phyloP scores from a whole-genome alignment of 1,140 invertebrate genomes.

The Drosophila baimaii region DNA sequence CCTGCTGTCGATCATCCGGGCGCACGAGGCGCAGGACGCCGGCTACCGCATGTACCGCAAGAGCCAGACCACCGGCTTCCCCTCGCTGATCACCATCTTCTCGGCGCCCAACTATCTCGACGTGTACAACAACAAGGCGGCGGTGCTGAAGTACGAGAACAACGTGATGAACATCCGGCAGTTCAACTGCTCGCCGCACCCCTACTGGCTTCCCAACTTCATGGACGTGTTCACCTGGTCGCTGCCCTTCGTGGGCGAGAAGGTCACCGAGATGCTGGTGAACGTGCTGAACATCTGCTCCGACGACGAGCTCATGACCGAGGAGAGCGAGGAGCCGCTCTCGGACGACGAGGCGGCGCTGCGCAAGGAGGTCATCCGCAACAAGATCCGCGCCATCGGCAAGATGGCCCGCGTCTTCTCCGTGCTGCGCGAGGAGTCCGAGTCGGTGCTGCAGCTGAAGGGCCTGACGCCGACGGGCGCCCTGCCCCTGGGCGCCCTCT shows the following conservation, averaged over 20 bases:
- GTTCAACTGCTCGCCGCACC: conserved; percentile 99
- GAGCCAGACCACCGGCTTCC: conserved; percentile 99
- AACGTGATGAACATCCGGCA: conserved; percentile 99
- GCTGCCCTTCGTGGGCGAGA: conserved; percentile 99
- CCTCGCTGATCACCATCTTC: conserved; percentile 99
- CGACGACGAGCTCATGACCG: conserved; percentile 99
- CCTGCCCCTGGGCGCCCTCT: conserved; percentile 97
- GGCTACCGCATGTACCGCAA: conserved; percentile 99
- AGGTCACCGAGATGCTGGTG: conserved; percentile 99
- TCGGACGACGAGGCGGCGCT: conserved; percentile 89
- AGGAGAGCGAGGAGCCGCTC: conserved; percentile 93
- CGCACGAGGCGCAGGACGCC: conserved; percentile 99
- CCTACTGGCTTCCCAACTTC: conserved; percentile 99
- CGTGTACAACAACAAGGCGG: conserved; percentile 99
- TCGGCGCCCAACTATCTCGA: conserved; percentile 99
- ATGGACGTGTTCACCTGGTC: conserved; percentile 99
- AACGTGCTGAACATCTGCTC: conserved; percentile 99
- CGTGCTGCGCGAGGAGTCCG: conserved; percentile 96
- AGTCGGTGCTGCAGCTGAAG: conserved; percentile 99
- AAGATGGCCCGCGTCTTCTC: conserved; percentile 93
- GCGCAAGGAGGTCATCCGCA: conserved; percentile 99
- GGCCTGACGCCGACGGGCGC: conserved; percentile 99
- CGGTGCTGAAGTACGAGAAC: conserved; percentile 99
- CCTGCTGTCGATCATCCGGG: conserved; percentile 99
- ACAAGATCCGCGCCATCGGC: conserved; percentile 99